Percentiles rank a stretch among this genome's conserved stretches.
phyloP scores from a whole-genome alignment of 2,113 vertebrate genomes.

The Pseudorasbora parva region DNA sequence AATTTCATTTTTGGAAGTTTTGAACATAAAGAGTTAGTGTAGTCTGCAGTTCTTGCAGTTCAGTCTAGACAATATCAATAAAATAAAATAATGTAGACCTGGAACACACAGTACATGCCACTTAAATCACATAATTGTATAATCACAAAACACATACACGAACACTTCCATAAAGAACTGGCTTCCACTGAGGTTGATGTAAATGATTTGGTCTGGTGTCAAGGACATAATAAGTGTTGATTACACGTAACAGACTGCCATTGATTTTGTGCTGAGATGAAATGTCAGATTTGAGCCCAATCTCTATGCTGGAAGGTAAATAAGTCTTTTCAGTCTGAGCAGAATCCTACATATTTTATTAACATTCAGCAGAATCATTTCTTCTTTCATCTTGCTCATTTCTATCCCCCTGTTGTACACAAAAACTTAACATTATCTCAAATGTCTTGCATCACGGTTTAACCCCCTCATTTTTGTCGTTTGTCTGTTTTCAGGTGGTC shows the following conservation, averaged over 20 bases:
- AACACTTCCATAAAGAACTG: not conserved
- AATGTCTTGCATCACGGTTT: not conserved
- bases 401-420: not conserved
- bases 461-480: slow-evolving; percentile 48
- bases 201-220: not conserved
- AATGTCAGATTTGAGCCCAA: slow-evolving; percentile 17
- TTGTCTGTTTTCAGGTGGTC: slow-evolving; percentile 77
- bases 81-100: not conserved
- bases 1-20: too few species aligned
- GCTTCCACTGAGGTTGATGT: not conserved
- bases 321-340: not conserved
- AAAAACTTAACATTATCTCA: not conserved
- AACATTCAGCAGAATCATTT: not conserved
- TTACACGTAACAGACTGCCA: not conserved
- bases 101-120: not conserved
- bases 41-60: not conserved
- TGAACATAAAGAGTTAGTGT: not conserved
- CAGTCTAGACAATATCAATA: not conserved
- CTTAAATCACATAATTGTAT: not conserved
- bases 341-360: not conserved
- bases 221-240: slow-evolving; percentile 18
- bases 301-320: not conserved
- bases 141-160: not conserved
- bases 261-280: slow-evolving; percentile 8
- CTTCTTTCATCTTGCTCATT: not conserved